These are phyloP conservation scores for Orchesella cincta DNA, from an alignment of 1,140 invertebrate species.

Conservation along the genomic window DNA sequence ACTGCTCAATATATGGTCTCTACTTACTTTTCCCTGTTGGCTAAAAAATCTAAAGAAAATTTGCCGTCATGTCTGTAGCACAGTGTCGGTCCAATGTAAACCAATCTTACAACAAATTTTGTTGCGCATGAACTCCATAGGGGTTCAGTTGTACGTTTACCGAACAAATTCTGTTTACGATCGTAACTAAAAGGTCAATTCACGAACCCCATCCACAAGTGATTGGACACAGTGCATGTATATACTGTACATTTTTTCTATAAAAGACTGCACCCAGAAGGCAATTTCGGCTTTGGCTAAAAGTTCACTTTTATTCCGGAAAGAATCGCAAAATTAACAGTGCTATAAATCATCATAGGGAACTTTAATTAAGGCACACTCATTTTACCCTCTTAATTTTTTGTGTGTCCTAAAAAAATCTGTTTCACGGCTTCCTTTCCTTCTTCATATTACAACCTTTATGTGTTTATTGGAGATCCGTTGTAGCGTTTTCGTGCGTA, in stretches of 20 bases:
- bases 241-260: not conserved
- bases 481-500: not conserved
- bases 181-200: constrained; percentile 1
- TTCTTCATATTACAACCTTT: not conserved
- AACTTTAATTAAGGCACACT: not conserved
- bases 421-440: not conserved
- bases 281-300: not conserved
- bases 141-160: not conserved
- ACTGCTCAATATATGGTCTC: no score
- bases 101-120: not conserved
- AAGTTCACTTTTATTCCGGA: constrained; percentile 2
- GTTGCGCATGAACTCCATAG: not conserved
- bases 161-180: constrained; percentile 1
- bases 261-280: not conserved
- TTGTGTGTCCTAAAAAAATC: not conserved
- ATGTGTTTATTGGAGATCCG: not conserved
- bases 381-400: not conserved
- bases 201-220: no score
- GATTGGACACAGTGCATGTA: no score
- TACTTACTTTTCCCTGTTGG: no score
- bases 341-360: not conserved
- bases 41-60: no score
- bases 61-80: no score
- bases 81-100: no score
- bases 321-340: not conserved